Percentiles rank a stretch among this genome's conserved stretches.
phyloP scores from a whole-genome alignment of 2,113 vertebrate genomes.

The Eonycteris spelaea region DNA sequence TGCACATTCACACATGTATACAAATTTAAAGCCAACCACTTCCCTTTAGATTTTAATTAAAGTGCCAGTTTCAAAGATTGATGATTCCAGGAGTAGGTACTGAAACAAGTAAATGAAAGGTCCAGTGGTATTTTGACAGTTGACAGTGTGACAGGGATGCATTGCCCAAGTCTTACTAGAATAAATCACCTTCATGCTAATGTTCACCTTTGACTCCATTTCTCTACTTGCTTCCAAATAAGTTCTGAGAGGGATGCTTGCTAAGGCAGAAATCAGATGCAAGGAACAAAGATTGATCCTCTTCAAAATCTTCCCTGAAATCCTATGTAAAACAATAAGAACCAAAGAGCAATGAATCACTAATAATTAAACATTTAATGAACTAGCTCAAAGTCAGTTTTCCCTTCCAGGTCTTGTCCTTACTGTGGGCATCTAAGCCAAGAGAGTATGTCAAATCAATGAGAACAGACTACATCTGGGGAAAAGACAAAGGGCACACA shows the following conservation, averaged over 20 bases:
- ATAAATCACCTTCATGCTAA: constrained; percentile 74
- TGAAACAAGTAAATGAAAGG: constrained; percentile 79
- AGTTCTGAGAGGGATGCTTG: constrained; percentile 33
- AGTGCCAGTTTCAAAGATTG: constrained; percentile 73
- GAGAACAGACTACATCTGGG: background rate
- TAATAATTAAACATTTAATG: constrained; percentile 40
- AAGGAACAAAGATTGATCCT: background rate
- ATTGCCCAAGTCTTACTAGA: constrained; percentile 68
- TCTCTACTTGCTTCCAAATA: constrained; percentile 17
- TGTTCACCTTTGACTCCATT: constrained; percentile 70
- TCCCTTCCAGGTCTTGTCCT: background rate
- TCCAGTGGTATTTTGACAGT: constrained; percentile 75
- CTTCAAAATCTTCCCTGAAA: background rate
- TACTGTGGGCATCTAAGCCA: background rate
- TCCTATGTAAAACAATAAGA: constrained; percentile 26
- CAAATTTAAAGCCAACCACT: background rate
- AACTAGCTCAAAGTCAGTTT: constrained; percentile 33
- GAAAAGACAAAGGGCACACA: background rate
- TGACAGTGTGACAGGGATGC: constrained; percentile 69
- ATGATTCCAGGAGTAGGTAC: constrained; percentile 69
- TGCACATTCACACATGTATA: background rate
- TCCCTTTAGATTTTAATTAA: constrained; percentile 77
- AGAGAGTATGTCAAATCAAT: background rate
- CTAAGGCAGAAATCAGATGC: constrained; percentile 6
- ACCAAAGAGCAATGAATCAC: background rate